Base-by-base conservation (phyloP, 2,888 invertebrate genomes). In the Epirrita christyi region DNA sequence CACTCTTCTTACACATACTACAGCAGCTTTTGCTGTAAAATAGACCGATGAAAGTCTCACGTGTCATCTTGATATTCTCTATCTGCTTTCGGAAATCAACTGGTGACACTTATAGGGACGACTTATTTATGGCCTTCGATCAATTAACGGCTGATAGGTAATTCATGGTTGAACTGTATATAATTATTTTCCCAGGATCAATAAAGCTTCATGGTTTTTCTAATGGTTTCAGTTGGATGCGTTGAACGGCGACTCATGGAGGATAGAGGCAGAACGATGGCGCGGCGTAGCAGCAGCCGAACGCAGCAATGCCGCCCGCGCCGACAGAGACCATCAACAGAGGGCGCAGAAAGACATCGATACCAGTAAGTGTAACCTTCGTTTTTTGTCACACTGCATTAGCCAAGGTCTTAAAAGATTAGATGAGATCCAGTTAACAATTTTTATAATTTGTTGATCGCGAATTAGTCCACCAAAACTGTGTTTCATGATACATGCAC, bases 311-410 rank as follows among this genome's bases (percentile, higher is more conserved):
- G 92, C 92, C 60, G 84, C 88, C 29, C 88, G 91, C 59, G 92
- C 92, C 38, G 91, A 90, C 75, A 75, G 86, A 38, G 92, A 92
- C 68, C 81, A 89, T 0, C 89, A 90, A 71, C 88, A 90, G 61
- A 80, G 91, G 6, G 90, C 92, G 44, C 91, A 92, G 63, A 92
- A 90, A 67, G 91, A 92, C 72, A 83, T 90, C 68, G 91, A 90
- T 75, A 90, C 91, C 76, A 92, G 92, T 91, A 41, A 75, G 80
- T 75, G 8, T 9, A 32, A 9, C 32, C 1, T 44, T 29, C 10
- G 28, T 10, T 11, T 21, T 37, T 6, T 37, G 0, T 36, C 7
- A 37, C 8, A 32, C 32, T 21, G 21, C 4, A 3, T 21, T 4
- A 21, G 21, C 8, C 32, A 8, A 4, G 9, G 11, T 37, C 11